Evolutionary conservation across 2,113 vertebrate genomes (phyloP), one percentile per base, ranked within the genome.

Genomic region (Actenoides lindsayi): DNA sequence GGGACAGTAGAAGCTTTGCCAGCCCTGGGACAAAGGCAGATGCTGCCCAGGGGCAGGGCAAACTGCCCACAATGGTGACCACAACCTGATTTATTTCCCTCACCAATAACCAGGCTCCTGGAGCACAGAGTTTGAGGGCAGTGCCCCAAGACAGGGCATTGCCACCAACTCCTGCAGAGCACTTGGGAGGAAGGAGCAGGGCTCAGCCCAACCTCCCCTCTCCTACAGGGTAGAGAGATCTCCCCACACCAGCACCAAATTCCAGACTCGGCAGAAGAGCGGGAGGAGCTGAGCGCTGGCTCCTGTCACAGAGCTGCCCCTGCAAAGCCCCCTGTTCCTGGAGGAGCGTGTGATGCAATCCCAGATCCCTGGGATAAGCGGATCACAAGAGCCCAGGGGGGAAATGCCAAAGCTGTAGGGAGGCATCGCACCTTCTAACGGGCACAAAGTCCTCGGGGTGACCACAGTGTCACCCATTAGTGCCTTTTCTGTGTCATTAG

Each of bases 111-210:
- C 1, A 23, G 62, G 27, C 11, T 63, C 44, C 37, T 9, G 18
- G 2, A 17, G 33, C 44, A 28, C 51, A 8, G 48, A n/a, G 15
- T 16, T 6, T 18, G 56, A 35, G 74, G 31, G 57, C 31, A 77
- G 53, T 1, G 0, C 37, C 25, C 51, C n/a, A 23, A 35, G 59
- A 18, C 9, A 12, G 27, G 57, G 24, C 57, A 35, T 0, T 17
- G 93, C 50, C 75, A 41, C 44, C 50, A 46, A 6, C 60, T 33
- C 76, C 50, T 48, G 42, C 27, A 28, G 14, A 35, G 5, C 0
- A 3, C 21, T 65, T 9, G 18, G 0, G 0, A 42, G 57, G 0
- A 27, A 24, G 50, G 13, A 64, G 44, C 0, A 0, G 0, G 21
- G 60, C 70, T 82, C 5, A 5, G 67, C 62, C 5, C 63, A 12